Base-by-base conservation (phyloP, 2,113 vertebrate species). In the Taurulus bubalis region DNA sequence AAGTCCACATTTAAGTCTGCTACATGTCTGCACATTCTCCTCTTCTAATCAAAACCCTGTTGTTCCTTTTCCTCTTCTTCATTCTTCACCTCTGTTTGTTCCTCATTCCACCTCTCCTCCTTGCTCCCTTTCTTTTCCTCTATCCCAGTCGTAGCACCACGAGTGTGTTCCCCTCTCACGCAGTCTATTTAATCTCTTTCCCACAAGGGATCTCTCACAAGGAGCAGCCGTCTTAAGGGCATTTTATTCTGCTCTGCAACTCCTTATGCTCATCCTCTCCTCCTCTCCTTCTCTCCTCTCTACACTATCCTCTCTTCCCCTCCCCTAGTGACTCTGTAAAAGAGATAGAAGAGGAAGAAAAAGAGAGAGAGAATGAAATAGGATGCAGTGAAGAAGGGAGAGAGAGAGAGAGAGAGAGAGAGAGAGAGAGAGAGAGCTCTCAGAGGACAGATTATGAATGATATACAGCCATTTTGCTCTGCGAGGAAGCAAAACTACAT, bases 111-210 rank as follows among this genome's bases (percentile, higher is more conserved):
- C 71, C 68, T 83, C 75, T 77, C 77, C 58, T 77, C 51, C 62
- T 80, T 30, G 34, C 78, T 74, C 74, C 34, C 49, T 76, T 85
- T 85, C 47, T 71, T 78, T 65, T 63, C 71, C 42, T 85, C 75
- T 53, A 22, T 71, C 74, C 10, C 7, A 90, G 87, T 87, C 42
- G 38, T 83, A 80, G 84, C 79, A 85, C 86, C 79, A 34, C 51
- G 3, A 85, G 82, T 84, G 32, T 66, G 53, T 85, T 88, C 93
- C 89, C 88, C 72, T 89, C 78, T 92, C 89, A 92, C 77, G 79
- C 89, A 92, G 83, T 92, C 92, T 91, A 92, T 93, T 91, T 94
- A 93, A 92, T 94, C 90, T 92, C 85, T 75, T 68, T 90, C 90
- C 82, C 93, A 91, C 89, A 86, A 91, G 91, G 91, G 88, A 90